Evolutionary conservation across 1,140 invertebrate species (phyloP), one percentile per base, ranked within the genome.

Genomic region (Cydia pomonella): DNA sequence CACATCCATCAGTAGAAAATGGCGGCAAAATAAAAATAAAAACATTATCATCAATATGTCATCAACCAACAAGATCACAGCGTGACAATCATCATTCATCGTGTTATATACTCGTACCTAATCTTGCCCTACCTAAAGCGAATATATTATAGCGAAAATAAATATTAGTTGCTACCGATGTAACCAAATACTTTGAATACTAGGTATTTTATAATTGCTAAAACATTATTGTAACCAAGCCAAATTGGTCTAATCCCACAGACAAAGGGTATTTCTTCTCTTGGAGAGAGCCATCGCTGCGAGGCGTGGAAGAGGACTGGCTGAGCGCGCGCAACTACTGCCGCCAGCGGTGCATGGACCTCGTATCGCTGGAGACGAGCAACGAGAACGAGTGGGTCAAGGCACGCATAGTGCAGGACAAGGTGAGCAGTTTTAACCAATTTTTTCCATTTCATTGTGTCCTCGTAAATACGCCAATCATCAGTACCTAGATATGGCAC

Each of bases 371-470:
- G 80, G 97, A 97, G 91, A 97, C 96, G 73, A 95, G 95, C 64
- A 94, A 95, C 21, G 96, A 97, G 91, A 97, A 97, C 80, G 96
- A 97, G 85, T 97, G 96, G 94, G 95, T 97, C 81, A 97, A 97
- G 88, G 94, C 94, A 75, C 94, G 95, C 75, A 95, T 97, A 73
- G 95, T 96, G 21, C 94, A 95, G 86, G 95, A 95, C 84, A 95
- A 95, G 94, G 97, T 97, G 94, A 93, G 88, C 88, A 21, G 3
- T 16, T 10, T 25, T 13, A 13, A 73, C 25, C 1, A 6, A 33
- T 62, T 18, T 16, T 21, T 23, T 18, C 41, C 72, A 62, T n/a
- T 10, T 59, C 9, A 59, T 21, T 59, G 53, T 23, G 23, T 6
- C 47, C 47, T 50, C 33, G 47, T 18, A 50, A 1, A 47, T 50